Base-by-base conservation (phyloP, 2,888 invertebrate genomes). In the Pyrrhosoma nymphula region DNA sequence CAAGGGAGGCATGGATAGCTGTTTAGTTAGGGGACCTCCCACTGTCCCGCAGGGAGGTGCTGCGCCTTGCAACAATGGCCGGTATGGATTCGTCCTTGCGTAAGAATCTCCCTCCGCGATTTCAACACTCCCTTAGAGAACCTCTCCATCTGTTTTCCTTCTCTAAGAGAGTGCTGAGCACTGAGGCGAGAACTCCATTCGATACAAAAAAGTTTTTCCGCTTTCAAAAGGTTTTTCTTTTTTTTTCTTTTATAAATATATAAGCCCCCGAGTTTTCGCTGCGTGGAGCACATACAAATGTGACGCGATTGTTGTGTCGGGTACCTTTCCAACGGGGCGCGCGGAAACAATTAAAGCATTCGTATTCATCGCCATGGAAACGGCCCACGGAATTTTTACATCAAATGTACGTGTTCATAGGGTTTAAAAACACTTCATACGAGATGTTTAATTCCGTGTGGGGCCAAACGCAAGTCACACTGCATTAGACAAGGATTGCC, bases 91-190 rank as follows among this genome's bases (percentile, higher is more conserved):
- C 91, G 60, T 60, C 60, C 91, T 91, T 91, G 89, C 91, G 60
- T 60, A 56, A 30, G 26, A 30, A 20, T 60, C 60, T 60, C 35
- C 8, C 60, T 8, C 30, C 14, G 35, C 60, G 91, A 60, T 91
- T 60, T 60, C 91, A 91, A 91, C 30, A 60, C 23, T 35, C 30
- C 23, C 60, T 55, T n/a, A 89, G 89, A 56, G n/a, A 88, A 55
- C 69, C 89, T 56, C 89, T 89, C 55, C 89, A 55, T 56, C 89
- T 89, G 89, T 89, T 89, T 89, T 89, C 55, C 89, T 56, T 89
- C 82, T 16, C 35, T 35, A 82, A 82, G 82, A 82, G 82, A 35
- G 82, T 35, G 82, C 82, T 82, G 82, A 35, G 30, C 82, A 30
- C 82, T 35, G 82, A 82, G 82, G 82, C 35, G 82, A 82, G 82